These are phyloP conservation scores for Nomada fabriciana DNA, from an alignment of 2,888 invertebrate genomes.

Conservation along the genomic window DNA sequence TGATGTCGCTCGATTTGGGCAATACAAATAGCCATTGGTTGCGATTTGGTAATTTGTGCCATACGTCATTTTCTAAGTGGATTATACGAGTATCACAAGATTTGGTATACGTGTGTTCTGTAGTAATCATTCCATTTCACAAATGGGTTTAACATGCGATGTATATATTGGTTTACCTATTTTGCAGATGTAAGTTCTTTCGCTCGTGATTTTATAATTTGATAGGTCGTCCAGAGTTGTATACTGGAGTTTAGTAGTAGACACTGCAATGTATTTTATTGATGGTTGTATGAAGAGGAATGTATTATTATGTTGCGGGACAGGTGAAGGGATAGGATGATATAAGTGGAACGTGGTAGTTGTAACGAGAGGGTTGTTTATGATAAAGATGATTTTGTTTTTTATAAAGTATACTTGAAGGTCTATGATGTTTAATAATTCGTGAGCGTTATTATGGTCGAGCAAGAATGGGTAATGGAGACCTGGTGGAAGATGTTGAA, in stretches of 20 bases:
- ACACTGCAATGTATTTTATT: neutral
- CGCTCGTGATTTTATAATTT: no score
- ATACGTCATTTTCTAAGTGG: conserved; percentile 9
- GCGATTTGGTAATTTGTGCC: conserved; percentile 9
- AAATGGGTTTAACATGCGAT: conserved; percentile 25
- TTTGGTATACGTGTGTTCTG: conserved; percentile 8
- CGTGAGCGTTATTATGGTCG: conserved; percentile 25
- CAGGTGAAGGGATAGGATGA: neutral
- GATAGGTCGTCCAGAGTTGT: no score
- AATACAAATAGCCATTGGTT: no score
- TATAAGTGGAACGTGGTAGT: neutral
- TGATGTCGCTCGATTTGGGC: no score
- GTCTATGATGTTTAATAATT: conserved; percentile 5
- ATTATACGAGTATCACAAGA: conserved; percentile 13
- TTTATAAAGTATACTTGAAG: conserved; percentile 34
- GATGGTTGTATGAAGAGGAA: conserved; percentile 16
- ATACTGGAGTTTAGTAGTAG: no score
- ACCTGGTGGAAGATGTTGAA: conserved; percentile 3
- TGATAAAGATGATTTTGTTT: conserved; percentile 25
- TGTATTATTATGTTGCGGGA: neutral
- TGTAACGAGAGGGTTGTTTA: conserved; percentile 18
- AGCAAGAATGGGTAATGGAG: conserved; percentile 17
- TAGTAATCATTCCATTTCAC: conserved; percentile 37
- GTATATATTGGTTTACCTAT: conserved; percentile 29
- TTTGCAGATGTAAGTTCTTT: no score